Evolutionary conservation across 2,888 invertebrate species (phyloP), one percentile per base, ranked within the genome.

Genomic region (Hoplodrina blanda): DNA sequence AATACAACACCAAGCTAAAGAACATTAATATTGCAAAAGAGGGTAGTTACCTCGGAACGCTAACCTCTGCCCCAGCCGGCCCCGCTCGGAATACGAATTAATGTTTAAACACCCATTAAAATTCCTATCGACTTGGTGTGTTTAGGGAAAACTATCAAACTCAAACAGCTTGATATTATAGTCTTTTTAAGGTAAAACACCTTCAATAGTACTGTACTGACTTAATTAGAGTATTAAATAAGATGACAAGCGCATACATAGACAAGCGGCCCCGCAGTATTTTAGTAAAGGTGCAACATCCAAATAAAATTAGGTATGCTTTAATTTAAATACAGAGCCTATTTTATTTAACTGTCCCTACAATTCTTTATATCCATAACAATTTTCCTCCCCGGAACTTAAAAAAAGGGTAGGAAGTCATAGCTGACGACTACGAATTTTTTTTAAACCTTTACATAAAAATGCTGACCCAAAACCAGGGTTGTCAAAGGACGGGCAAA

Each of bases 21-120:
- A 56, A n/a, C 72, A 81, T 83, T 76, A 75, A 79, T 75, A 71
- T 81, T 81, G 60, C 57, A 83, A 57, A 61, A 55, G 71, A 73
- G 77, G 80, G 77, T 80, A 75, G 82, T 73, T 67, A 73, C 73
- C 61, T 49, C 66, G 15, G 56, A 70, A 57, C 52, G 62, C 52
- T 69, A 81, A 69, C 67, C 64, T 69, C 64, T 50, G 67, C 49
- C 62, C 54, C 44, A 5, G 17, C 46, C 41, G 49, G 37, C 50
- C 54, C 50, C 30, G 54, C 62, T 17, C 59, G 49, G 80, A 75
- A 82, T 83, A 81, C 71, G 19, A 80, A 83, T 83, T 30, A 72
- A 81, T 75, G 60, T 81, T 77, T 72, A 52, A 83, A 68, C 15
- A 49, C 20, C 46, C n/a, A 74, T 80, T 83, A 70, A 65, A 74